Base-by-base conservation (phyloP, 1,140 invertebrate genomes). In the Goniozus legneri region DNA sequence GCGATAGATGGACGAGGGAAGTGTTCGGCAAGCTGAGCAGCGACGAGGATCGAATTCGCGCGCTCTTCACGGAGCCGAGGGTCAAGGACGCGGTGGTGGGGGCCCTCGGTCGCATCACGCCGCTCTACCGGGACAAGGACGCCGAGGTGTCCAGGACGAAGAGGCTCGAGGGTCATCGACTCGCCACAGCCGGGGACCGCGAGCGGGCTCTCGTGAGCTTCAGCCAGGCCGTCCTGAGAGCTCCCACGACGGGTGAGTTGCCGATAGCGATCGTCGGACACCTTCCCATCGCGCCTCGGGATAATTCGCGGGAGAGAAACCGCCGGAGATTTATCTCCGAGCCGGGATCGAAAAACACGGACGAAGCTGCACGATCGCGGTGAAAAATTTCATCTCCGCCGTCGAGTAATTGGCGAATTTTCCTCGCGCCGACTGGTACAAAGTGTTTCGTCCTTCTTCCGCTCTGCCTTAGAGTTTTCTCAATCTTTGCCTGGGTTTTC, bases 191-290 rank as follows among this genome's bases (percentile, higher is more conserved):
- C 4, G 77, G 70, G 1, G 66, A 84, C 33, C 61, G 74, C 2
- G 58, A 72, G 13, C 81, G 81, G 57, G 79, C 82, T 0, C 58
- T 86, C n/a, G 52, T 77, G 0, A 62, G 84, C 0, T 78, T 79
- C 27, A 83, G 80, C 61, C 80, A 86, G 58, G 80, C 81, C 2
- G 78, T 87, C 1, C 69, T 87, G 20, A 74, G 82, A 50, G 81
- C 85, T 8, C 83, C 84, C 8, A 65, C 71, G 44, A 71, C 73
- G 50, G 76, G 77, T 78, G 69, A 67, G 21, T 8, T 15, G 15
- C n/a, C n/a, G n/a, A n/a, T n/a, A n/a, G n/a, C n/a, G n/a, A n/a
- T n/a, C n/a, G n/a, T n/a, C n/a, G n/a, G n/a, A n/a, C n/a, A n/a
- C n/a, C n/a, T n/a, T n/a, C n/a, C n/a, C n/a, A n/a, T n/a, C n/a